Evolutionary conservation across 2,888 invertebrate species (phyloP).

Genomic region (Parnassius orleans): DNA sequence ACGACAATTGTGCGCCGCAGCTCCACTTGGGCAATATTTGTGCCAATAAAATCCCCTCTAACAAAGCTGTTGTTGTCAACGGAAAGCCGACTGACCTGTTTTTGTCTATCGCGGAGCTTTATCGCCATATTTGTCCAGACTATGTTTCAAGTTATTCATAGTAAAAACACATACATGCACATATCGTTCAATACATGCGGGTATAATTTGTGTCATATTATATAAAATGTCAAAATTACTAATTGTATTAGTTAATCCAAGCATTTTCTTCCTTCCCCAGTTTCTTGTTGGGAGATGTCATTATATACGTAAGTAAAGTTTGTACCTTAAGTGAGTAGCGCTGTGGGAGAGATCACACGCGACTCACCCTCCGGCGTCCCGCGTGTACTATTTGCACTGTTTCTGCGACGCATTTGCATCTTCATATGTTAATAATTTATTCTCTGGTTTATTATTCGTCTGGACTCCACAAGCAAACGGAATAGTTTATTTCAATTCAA

Average conservation of each 20-base stretch:
- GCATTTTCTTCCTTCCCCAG: constrained; percentile 11
- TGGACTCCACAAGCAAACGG: constrained; percentile 33
- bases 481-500: constrained; percentile 28
- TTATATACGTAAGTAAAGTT: constrained; percentile 41
- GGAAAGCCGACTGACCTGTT: constrained; percentile 70
- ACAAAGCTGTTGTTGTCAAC: constrained; percentile 78
- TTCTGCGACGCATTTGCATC: constrained; percentile 54
- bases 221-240: too few species aligned
- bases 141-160: constrained; percentile 28
- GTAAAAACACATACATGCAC: not conserved
- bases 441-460: constrained; percentile 49
- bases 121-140: constrained; percentile 48
- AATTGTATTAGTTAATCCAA: not conserved
- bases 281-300: constrained; percentile 34
- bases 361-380: constrained; percentile 40
- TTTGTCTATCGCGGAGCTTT: constrained; percentile 60
- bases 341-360: constrained; percentile 33
- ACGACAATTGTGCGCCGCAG: constrained; percentile 63
- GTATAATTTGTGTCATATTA: too few species aligned
- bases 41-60: constrained; percentile 76
- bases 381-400: constrained; percentile 46
- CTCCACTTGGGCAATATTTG: constrained; percentile 76
- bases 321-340: constrained; percentile 38
- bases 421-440: constrained; percentile 48
- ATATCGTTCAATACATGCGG: not conserved